Evolutionary conservation across 2,888 invertebrate species (phyloP).

Genomic region (Chrysina gloriosa): DNA sequence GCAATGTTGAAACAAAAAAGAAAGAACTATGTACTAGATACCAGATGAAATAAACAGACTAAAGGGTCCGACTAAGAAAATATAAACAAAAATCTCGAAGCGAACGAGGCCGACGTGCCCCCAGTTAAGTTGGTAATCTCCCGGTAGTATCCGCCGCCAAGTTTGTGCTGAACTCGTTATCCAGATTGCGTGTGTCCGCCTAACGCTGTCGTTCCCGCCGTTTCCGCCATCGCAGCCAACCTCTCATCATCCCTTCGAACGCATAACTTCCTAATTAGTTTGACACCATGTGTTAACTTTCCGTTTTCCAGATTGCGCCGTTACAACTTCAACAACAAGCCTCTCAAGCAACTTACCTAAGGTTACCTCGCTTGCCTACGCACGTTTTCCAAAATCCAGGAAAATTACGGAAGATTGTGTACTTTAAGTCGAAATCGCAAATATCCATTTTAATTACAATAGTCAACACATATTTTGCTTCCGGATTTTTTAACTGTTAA

Average conservation of each 20-base stretch:
- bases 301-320: slow-evolving; percentile 40
- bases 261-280: slow-evolving; percentile 60
- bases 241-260: slow-evolving; percentile 5
- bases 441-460: too few species aligned
- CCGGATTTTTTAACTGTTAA: too few species aligned
- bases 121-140: slow-evolving; percentile 18
- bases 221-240: slow-evolving; percentile 15
- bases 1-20: too few species aligned
- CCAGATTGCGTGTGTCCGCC: slow-evolving; percentile 26
- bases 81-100: slow-evolving; percentile 7
- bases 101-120: not conserved
- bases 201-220: slow-evolving; percentile 10
- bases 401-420: too few species aligned
- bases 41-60: too few species aligned
- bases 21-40: too few species aligned
- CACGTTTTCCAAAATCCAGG: too few species aligned
- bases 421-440: too few species aligned
- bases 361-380: not conserved
- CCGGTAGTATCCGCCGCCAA: slow-evolving; percentile 11
- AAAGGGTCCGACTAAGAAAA: slow-evolving; percentile 9
- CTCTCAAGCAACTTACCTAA: slow-evolving; percentile 31
- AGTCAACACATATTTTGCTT: too few species aligned
- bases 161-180: slow-evolving; percentile 24
- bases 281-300: slow-evolving; percentile 58
- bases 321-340: slow-evolving; percentile 41